Evolutionary conservation across 2,888 invertebrate genomes (phyloP).

Genomic region (Spisula solida): DNA sequence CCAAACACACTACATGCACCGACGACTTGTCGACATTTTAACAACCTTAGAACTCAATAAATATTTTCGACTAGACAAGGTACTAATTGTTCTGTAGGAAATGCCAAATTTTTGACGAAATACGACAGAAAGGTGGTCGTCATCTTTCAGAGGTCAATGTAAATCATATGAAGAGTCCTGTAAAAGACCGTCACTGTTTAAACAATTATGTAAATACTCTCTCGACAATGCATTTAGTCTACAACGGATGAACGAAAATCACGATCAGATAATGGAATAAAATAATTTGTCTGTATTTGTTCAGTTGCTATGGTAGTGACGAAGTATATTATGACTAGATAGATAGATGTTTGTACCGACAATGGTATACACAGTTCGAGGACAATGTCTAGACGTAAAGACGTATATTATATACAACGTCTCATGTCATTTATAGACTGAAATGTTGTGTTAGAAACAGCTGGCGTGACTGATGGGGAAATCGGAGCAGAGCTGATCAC

Average conservation of each 20-base stretch:
- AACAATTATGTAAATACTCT: conserved; percentile 9
- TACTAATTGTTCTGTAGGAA: background rate
- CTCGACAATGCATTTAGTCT: background rate
- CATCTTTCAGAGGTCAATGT: background rate
- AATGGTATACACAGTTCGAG: background rate
- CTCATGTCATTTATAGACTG: background rate
- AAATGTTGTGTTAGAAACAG: background rate
- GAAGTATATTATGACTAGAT: background rate
- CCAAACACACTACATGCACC: background rate
- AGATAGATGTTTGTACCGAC: background rate
- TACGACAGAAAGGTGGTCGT: background rate
- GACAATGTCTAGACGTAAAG: background rate
- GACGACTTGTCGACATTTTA: background rate
- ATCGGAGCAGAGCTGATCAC: no score
- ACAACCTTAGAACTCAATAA: background rate
- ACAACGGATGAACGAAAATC: background rate
- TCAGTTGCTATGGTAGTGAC: background rate
- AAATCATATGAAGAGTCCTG: background rate
- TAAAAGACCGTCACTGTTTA: background rate
- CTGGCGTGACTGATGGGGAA: background rate
- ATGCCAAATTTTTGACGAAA: background rate
- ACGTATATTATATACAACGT: background rate
- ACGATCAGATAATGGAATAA: background rate
- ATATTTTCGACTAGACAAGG: background rate
- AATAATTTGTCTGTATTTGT: conserved; percentile 10